Percentiles rank a stretch among this genome's conserved stretches.
Evolutionary conservation across 2,113 vertebrate species (phyloP).

Genomic region (Tachysurus vachellii): DNA sequence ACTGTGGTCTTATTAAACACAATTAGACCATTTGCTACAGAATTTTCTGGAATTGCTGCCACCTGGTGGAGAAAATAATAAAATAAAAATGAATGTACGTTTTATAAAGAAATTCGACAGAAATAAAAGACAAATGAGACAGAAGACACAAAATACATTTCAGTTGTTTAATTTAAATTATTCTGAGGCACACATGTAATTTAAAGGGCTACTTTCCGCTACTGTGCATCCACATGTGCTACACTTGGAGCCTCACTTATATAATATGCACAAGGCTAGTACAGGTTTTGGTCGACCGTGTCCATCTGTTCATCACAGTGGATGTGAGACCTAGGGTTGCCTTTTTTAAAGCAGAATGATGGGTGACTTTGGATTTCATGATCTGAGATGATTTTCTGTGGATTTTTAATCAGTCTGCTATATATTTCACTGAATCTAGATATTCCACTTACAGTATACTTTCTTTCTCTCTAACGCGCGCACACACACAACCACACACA

Average conservation of each 20-base stretch:
- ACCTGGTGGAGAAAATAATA: conserved; percentile 23
- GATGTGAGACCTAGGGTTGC: neutral
- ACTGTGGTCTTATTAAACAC: neutral
- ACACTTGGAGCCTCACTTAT: conserved; percentile 42
- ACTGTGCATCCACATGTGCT: conserved; percentile 54
- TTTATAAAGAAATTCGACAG: neutral
- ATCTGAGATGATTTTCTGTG: neutral
- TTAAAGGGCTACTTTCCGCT: conserved; percentile 65
- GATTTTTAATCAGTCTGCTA: neutral
- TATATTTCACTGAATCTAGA: neutral
- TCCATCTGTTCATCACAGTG: conserved; percentile 8
- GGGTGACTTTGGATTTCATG: neutral
- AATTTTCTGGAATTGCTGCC: conserved; percentile 7
- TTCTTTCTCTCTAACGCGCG: neutral
- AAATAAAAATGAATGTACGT: neutral
- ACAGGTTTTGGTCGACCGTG: conserved; percentile 7
- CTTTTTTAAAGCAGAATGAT: neutral
- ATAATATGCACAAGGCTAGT: conserved; percentile 36
- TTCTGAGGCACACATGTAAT: conserved; percentile 72
- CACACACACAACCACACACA: neutral
- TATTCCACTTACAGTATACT: neutral
- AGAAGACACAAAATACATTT: conserved; percentile 46
- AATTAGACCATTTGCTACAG: neutral
- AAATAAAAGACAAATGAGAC: conserved; percentile 1
- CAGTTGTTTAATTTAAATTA: conserved; percentile 72